Percentiles rank a stretch among this genome's conserved stretches.
Conservation (phyloP, 2,113 vertebrate genomes). For the Chunga burmeisteri region DNA sequence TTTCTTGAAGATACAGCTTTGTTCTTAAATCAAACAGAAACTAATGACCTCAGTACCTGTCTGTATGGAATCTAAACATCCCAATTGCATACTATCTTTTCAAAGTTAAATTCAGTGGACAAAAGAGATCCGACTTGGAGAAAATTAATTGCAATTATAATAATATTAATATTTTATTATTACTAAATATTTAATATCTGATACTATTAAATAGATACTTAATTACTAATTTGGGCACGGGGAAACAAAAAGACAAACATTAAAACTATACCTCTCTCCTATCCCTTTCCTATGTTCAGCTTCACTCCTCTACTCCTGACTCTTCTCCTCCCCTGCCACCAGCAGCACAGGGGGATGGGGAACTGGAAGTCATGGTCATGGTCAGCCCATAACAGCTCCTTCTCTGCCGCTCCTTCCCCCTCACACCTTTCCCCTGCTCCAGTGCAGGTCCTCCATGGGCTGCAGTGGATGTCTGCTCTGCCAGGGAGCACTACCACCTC, state of each 20-base stretch:
- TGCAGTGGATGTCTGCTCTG: neutral
- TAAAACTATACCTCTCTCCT: neutral
- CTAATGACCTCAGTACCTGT: neutral
- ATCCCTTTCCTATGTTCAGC: neutral
- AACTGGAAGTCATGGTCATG: neutral
- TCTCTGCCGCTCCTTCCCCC: neutral
- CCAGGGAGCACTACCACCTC: neutral
- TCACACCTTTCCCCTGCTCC: neutral
- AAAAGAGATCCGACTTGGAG: neutral
- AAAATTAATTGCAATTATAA: neutral
- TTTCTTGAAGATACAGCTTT: neutral
- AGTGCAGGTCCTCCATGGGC: accelerated
- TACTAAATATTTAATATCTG: neutral
- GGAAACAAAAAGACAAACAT: neutral
- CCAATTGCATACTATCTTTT: neutral
- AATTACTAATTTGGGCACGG: neutral
- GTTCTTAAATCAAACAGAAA: neutral
- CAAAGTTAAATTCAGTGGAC: neutral
- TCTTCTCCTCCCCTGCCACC: neutral
- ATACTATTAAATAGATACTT: neutral
- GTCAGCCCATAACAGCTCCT: neutral
- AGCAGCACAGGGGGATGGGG: too few species aligned
- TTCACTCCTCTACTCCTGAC: neutral
- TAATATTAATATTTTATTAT: neutral
- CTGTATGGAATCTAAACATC: neutral